Evolutionary conservation across 1,140 invertebrate species (phyloP).

Genomic region (Heterodera carotae): DNA sequence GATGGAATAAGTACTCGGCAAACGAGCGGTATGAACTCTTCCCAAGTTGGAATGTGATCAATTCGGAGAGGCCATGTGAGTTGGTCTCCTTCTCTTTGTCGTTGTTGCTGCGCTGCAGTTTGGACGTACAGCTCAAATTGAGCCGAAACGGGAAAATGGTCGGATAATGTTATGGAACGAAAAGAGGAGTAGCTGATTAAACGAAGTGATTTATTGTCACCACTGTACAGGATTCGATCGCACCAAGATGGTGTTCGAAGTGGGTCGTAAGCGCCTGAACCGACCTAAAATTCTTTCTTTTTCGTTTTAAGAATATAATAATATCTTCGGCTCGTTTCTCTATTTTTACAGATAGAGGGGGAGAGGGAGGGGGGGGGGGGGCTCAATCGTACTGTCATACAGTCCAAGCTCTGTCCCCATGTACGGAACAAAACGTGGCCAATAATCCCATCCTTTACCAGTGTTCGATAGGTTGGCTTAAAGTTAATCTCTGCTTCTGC

Average conservation of each 20-base stretch:
- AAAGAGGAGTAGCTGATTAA: conserved; percentile 29
- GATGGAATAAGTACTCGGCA: conserved; percentile 29
- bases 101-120: neutral
- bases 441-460: too few species aligned
- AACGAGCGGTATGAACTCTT: conserved; percentile 34
- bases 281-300: too few species aligned
- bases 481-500: conserved; percentile 35
- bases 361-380: too few species aligned
- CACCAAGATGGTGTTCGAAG: conserved; percentile 38
- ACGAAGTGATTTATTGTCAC: neutral
- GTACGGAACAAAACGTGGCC: too few species aligned
- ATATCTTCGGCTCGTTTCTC: too few species aligned
- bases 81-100: neutral
- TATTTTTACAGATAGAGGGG: too few species aligned
- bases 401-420: too few species aligned
- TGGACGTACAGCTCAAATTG: conserved; percentile 6
- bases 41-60: conserved; percentile 41
- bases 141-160: conserved; percentile 42
- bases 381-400: too few species aligned
- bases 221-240: conserved; percentile 37
- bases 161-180: conserved; percentile 29
- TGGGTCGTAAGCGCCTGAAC: conserved; percentile 30
- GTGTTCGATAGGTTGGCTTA: conserved; percentile 45
- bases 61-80: conserved; percentile 23
- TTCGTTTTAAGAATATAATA: too few species aligned